phyloP scores from a whole-genome alignment of 2,888 invertebrate species.

The Meganola albula region DNA sequence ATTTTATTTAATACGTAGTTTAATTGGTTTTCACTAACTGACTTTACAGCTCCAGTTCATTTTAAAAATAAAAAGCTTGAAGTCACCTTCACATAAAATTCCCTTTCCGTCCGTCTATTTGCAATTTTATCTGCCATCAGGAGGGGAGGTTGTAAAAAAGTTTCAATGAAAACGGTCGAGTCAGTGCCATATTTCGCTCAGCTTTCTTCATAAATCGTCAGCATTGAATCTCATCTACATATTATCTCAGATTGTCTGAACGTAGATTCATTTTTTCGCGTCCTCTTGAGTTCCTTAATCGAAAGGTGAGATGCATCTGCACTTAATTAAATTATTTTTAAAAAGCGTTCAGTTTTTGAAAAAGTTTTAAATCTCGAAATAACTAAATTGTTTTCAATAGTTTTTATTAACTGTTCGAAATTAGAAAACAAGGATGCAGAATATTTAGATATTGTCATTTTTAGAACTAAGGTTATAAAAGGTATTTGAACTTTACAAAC shows the following conservation, averaged over 20 bases:
- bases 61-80: constrained; percentile 36
- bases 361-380: no score
- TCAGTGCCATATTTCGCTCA: constrained; percentile 60
- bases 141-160: constrained; percentile 59
- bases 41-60: constrained; percentile 31
- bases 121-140: constrained; percentile 66
- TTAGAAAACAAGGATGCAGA: no score
- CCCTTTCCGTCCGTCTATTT: constrained; percentile 52
- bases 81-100: constrained; percentile 61
- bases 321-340: no score
- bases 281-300: constrained; percentile 19
- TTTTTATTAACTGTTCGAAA: no score
- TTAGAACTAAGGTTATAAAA: no score
- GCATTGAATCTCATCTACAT: constrained; percentile 63
- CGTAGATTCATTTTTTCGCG: constrained; percentile 30
- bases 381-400: no score
- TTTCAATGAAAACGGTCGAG: constrained; percentile 63
- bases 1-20: constrained; percentile 23
- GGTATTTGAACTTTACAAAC: no score
- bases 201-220: constrained; percentile 69
- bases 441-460: no score
- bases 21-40: constrained; percentile 31
- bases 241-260: constrained; percentile 47
- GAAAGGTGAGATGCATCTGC: no score
- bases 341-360: no score